These are phyloP conservation scores for Ispidina picta DNA, from an alignment of 2,797 vertebrate species.

Conservation along the genomic window DNA sequence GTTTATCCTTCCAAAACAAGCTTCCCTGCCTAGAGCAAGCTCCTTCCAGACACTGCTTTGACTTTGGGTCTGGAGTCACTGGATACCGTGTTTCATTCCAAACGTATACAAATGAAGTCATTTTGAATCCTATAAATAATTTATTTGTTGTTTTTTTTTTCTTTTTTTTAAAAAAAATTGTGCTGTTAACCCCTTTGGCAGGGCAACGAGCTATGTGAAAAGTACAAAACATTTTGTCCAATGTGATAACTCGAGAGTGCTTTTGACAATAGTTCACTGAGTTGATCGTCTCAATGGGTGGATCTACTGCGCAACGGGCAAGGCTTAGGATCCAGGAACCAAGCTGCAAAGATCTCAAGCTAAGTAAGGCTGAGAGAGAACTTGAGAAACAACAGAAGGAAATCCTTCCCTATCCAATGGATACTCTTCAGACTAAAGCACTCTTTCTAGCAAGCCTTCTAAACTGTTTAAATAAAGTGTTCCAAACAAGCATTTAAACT, in stretches of 20 bases:
- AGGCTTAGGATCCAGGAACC: slow-evolving; percentile 88
- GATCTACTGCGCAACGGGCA: slow-evolving; percentile 82
- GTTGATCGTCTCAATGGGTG: slow-evolving; percentile 80
- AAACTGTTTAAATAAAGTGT: slow-evolving; percentile 94
- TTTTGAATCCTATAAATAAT: slow-evolving; percentile 87
- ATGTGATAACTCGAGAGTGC: slow-evolving; percentile 83
- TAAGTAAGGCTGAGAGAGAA: slow-evolving; percentile 86
- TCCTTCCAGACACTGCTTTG: slow-evolving; percentile 70
- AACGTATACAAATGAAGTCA: slow-evolving; percentile 88
- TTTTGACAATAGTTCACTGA: slow-evolving; percentile 83
- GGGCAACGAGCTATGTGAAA: slow-evolving; percentile 85
- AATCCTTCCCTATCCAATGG: slow-evolving; percentile 88
- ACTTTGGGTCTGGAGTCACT: slow-evolving; percentile 61
- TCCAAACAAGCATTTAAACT: slow-evolving; percentile 92
- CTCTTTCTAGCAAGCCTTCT: slow-evolving; percentile 91
- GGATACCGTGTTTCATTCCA: slow-evolving; percentile 75
- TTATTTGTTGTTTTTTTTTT: slow-evolving; percentile 75
- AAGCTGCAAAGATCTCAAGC: slow-evolving; percentile 89
- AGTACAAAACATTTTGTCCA: slow-evolving; percentile 88
- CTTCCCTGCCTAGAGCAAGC: slow-evolving; percentile 57
- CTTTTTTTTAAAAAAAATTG: slow-evolving; percentile 76
- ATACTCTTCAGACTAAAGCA: slow-evolving; percentile 91
- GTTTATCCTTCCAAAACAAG: slow-evolving; percentile 55
- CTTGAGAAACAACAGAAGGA: slow-evolving; percentile 83
- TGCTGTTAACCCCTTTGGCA: slow-evolving; percentile 84